Percentiles rank a stretch among this genome's conserved stretches.
Evolutionary conservation across 2,888 invertebrate genomes (phyloP).

Genomic region (Esperia sulphurella): DNA sequence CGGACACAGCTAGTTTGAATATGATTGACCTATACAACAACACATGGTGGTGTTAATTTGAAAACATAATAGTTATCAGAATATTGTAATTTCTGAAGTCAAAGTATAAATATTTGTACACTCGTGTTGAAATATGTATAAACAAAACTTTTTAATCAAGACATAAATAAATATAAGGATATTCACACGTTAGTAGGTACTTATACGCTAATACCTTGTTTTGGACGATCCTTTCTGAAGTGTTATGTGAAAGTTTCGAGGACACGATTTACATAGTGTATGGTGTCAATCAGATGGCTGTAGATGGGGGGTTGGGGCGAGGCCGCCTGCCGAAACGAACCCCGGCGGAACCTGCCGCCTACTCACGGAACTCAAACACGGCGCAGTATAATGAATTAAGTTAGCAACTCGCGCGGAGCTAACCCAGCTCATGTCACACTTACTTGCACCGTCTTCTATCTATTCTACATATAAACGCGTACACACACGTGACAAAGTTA

Average conservation of each 20-base stretch:
- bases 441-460: constrained; percentile 30
- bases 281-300: constrained; percentile 59
- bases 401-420: constrained; percentile 58
- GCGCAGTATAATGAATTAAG: constrained; percentile 73
- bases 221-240: neutral
- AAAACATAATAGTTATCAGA: too few relatives aligned
- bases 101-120: too few relatives aligned
- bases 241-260: constrained; percentile 1
- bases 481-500: constrained; percentile 1
- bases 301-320: constrained; percentile 35
- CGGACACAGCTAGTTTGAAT: too few relatives aligned
- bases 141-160: too few relatives aligned
- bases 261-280: constrained; percentile 51
- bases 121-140: too few relatives aligned
- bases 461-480: neutral
- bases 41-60: too few relatives aligned
- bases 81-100: too few relatives aligned
- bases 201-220: neutral
- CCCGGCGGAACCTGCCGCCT: constrained; percentile 15
- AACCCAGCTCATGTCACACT: constrained; percentile 53
- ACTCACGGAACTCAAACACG: constrained; percentile 66
- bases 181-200: too few relatives aligned
- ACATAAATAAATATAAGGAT: too few relatives aligned
- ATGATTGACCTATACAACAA: too few relatives aligned
- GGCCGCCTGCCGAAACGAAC: constrained; percentile 38